Conservation (phyloP, 2,888 invertebrate species). For the Lasioglossum figueresi region DNA sequence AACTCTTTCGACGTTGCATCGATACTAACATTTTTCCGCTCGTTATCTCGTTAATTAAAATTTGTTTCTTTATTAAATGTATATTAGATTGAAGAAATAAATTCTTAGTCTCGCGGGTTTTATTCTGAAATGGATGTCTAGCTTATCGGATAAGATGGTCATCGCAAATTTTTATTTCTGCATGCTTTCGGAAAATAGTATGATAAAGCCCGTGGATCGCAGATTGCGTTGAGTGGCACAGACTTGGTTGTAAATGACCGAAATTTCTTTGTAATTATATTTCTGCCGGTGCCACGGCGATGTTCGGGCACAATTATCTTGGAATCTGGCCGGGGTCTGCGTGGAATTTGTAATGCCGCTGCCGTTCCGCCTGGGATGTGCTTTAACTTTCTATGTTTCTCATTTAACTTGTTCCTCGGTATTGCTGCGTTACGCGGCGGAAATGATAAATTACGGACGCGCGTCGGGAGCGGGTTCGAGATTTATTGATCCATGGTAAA, state of each 20-base stretch:
- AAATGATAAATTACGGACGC: conserved; percentile 31
- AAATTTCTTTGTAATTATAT: conserved; percentile 13
- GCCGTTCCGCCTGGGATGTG: not conserved
- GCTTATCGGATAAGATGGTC: not conserved
- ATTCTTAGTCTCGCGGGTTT: not conserved
- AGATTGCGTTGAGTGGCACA: not conserved
- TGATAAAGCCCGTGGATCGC: not conserved
- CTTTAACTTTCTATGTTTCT: conserved; percentile 29
- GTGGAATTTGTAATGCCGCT: conserved; percentile 62
- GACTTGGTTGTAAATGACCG: not conserved
- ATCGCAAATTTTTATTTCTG: not conserved
- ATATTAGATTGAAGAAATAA: too few species aligned
- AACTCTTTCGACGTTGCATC: too few species aligned
- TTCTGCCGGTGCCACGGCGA: not conserved
- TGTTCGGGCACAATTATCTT: conserved; percentile 58
- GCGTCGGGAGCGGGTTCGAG: not conserved
- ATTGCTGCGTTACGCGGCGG: not conserved
- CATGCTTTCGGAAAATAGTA: not conserved
- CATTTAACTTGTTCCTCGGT: conserved; percentile 20
- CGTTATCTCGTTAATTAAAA: too few species aligned
- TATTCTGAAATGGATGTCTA: not conserved
- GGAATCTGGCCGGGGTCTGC: conserved; percentile 63
- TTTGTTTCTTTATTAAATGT: too few species aligned
- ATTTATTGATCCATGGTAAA: conserved; percentile 22
- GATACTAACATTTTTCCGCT: too few species aligned